These are phyloP conservation scores for Brachionus manjavacas DNA, from an alignment of 1,140 invertebrate genomes.

Conservation along the genomic window DNA sequence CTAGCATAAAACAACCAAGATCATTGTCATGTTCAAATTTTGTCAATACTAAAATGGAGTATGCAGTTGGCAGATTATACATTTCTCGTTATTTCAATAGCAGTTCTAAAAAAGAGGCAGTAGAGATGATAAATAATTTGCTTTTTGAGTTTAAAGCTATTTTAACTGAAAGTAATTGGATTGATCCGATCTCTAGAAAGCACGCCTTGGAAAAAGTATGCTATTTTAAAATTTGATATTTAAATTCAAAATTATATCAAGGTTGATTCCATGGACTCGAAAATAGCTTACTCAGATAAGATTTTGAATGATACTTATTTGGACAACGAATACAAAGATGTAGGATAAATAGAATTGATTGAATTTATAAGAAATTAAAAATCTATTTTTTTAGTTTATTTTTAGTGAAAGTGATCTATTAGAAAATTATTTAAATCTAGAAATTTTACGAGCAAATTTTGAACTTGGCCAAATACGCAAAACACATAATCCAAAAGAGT, in stretches of 20 bases:
- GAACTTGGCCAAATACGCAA: background rate
- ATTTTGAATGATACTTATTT: constrained; percentile 47
- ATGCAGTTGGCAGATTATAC: constrained; percentile 86
- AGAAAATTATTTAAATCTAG: constrained; percentile 25
- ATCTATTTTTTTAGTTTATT: constrained; percentile 26
- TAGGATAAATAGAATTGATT: background rate
- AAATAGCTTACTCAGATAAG: constrained; percentile 49
- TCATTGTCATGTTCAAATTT: constrained; percentile 65
- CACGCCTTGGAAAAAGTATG: constrained; percentile 69
- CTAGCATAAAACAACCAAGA: constrained; percentile 11
- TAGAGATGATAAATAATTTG: constrained; percentile 74
- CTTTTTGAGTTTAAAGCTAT: constrained; percentile 69
- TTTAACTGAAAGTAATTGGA: constrained; percentile 68
- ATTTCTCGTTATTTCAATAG: constrained; percentile 77
- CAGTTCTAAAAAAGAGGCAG: constrained; percentile 69
- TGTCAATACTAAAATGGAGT: constrained; percentile 75
- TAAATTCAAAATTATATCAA: constrained; percentile 1
- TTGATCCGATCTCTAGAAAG: constrained; percentile 70
- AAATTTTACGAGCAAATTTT: constrained; percentile 2
- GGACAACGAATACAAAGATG: constrained; percentile 48
- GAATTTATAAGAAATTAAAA: background rate
- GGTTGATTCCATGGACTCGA: constrained; percentile 45
- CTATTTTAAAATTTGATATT: constrained; percentile 23
- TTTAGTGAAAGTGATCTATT: constrained; percentile 10
- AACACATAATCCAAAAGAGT: constrained; percentile 34